Base-by-base conservation (phyloP, 2,797 vertebrate genomes). In the Delichon dasypus region DNA sequence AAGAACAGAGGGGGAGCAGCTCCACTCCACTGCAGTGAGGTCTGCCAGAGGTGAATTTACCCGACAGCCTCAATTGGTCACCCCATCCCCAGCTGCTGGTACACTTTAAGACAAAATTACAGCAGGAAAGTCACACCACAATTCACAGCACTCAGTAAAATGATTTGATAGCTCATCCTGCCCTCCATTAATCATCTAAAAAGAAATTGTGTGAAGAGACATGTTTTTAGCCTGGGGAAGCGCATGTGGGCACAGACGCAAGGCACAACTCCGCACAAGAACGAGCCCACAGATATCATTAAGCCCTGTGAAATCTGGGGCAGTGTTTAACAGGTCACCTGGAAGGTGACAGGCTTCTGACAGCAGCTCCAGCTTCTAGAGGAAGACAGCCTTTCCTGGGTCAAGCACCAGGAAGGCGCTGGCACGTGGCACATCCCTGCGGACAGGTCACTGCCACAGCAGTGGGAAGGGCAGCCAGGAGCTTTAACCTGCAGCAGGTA, bases 271-370 rank as follows among this genome's bases (percentile, higher is more conserved):
- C 53, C 16, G 9, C 30, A 32, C 25, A 34, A 60, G 34, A 87
- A 58, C 0, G 0, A 57, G 16, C 47, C 45, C 44, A 74, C 16
- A 26, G 15, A 22, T 5, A 76, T 67, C 17, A 45, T 16, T 2
- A 76, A 60, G 34, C 8, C 57, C 60, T 1, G 4, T 30, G 58
- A 84, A 89, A 93, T 21, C 30, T 5, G 1, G 51, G 68, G 12
- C 26, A 34, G 30, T 14, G 65, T 51, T 73, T 62, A 34, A 66
- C 27, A 82, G 45, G 72, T 32, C 60, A 23, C 62, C 58, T 57
- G 66, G 27, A 87, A 87, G 60, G 44, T 45, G 64, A n/a, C 3
- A 23, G 27, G 54, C 30, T 85, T n/a, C 70, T 42, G n/a, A 32
- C 40, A 88, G 44, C 62, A 90, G 48, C 19, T 58, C 18, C 74